Conservation (phyloP, 2,888 invertebrate genomes). For the Metalampra italica region DNA sequence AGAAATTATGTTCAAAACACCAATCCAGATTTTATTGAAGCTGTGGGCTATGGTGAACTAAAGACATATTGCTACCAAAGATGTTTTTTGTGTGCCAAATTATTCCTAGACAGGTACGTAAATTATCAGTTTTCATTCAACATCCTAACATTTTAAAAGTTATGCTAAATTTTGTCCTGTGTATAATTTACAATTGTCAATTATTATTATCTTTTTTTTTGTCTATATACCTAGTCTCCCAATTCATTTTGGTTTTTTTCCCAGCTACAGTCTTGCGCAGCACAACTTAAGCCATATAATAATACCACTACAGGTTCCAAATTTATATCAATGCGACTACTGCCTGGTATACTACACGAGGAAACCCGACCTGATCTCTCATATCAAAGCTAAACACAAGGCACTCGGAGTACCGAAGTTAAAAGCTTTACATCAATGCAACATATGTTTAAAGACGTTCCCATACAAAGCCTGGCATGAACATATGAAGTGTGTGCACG, state of each 20-base stretch:
- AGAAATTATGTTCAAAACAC: not conserved
- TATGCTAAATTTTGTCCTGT: too few species aligned
- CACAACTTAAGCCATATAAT: constrained; percentile 24
- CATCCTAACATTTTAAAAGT: not conserved
- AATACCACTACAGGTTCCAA: constrained; percentile 15
- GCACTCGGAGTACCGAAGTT: not conserved
- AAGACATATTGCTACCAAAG: not conserved
- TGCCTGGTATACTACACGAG: constrained; percentile 6
- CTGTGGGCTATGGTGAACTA: too few species aligned
- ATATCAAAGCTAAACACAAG: not conserved
- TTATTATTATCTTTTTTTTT: too few species aligned
- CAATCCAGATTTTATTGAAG: not conserved
- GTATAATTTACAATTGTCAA: too few species aligned
- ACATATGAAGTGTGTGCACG: constrained; percentile 17
- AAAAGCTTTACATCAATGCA: not conserved
- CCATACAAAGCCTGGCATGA: constrained; percentile 21
- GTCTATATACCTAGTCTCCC: too few species aligned
- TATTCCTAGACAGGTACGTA: not conserved
- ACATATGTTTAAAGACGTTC: constrained; percentile 18
- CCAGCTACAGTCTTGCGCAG: constrained; percentile 17
- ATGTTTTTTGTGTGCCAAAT: not conserved
- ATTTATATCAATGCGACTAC: constrained; percentile 15
- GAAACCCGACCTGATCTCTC: not conserved
- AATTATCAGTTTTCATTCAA: not conserved
- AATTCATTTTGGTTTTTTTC: constrained; percentile 6